Evolutionary conservation across 2,888 invertebrate species (phyloP).

Genomic region (Nesidiocoris tenuis): DNA sequence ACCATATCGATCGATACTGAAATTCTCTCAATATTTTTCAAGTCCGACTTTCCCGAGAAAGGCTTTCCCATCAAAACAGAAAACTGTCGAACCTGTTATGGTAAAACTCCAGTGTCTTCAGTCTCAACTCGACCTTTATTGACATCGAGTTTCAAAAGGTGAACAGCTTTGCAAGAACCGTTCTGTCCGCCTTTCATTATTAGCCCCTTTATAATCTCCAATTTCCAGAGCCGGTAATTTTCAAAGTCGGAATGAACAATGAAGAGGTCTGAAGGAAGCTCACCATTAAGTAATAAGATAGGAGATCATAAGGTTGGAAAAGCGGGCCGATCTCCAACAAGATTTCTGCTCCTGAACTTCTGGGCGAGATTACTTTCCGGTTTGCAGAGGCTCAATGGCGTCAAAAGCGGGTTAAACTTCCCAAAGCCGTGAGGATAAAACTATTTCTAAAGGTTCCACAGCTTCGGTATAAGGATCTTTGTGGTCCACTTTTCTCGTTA

Average conservation of each 20-base stretch:
- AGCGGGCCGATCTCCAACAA: neutral
- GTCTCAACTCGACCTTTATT: too few relatives aligned
- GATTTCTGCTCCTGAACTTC: neutral
- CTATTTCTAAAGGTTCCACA: neutral
- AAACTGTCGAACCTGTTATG: too few relatives aligned
- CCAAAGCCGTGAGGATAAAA: too few relatives aligned
- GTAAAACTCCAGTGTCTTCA: too few relatives aligned
- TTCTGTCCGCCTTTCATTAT: neutral
- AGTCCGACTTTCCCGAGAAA: too few relatives aligned
- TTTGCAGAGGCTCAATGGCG: neutral
- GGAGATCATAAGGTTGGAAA: neutral
- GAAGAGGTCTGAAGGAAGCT: neutral
- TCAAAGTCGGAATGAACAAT: neutral
- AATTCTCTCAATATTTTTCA: too few relatives aligned
- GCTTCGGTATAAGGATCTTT: neutral
- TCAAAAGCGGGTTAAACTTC: too few relatives aligned
- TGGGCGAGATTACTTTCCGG: neutral
- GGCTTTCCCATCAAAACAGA: too few relatives aligned
- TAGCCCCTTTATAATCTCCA: neutral
- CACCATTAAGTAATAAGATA: neutral
- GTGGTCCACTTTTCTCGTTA: too few relatives aligned
- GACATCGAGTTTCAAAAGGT: too few relatives aligned
- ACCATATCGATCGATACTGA: too few relatives aligned
- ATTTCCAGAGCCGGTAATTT: neutral
- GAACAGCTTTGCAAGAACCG: too few relatives aligned